Conservation (phyloP, 2,888 invertebrate genomes). For the Stenolophus ochropezus region DNA sequence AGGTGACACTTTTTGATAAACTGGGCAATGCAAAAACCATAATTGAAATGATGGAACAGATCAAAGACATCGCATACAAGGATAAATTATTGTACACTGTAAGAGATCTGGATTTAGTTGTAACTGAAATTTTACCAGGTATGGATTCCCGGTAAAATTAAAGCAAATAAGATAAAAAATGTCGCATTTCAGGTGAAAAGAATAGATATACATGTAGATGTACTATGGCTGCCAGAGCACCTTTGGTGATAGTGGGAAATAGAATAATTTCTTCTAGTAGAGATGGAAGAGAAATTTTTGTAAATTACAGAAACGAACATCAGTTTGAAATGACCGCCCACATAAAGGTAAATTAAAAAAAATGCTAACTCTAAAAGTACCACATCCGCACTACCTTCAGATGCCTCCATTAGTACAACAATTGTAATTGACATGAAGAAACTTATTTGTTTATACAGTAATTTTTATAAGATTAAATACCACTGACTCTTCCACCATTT, state of each 20-base stretch:
- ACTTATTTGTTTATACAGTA: no score
- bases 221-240: slow-evolving; percentile 77
- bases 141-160: slow-evolving; percentile 62
- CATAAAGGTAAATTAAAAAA: slow-evolving; percentile 72
- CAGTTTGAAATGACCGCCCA: slow-evolving; percentile 75
- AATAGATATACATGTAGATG: slow-evolving; percentile 71
- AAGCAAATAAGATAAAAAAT: background rate
- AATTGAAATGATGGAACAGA: slow-evolving; percentile 78
- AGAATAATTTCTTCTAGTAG: slow-evolving; percentile 74
- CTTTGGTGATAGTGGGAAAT: slow-evolving; percentile 73
- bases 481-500: no score
- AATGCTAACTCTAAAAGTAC: background rate
- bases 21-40: slow-evolving; percentile 74
- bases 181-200: background rate
- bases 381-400: no score
- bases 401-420: no score
- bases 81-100: slow-evolving; percentile 77
- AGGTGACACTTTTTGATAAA: slow-evolving; percentile 65
- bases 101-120: slow-evolving; percentile 78
- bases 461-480: no score
- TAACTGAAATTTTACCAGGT: slow-evolving; percentile 76
- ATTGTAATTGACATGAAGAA: no score
- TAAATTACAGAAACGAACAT: slow-evolving; percentile 74
- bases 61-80: slow-evolving; percentile 77
- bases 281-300: slow-evolving; percentile 75